These are phyloP conservation scores for Astatoreochromis straeleni DNA, from an alignment of 2,113 vertebrate genomes.

Conservation along the genomic window DNA sequence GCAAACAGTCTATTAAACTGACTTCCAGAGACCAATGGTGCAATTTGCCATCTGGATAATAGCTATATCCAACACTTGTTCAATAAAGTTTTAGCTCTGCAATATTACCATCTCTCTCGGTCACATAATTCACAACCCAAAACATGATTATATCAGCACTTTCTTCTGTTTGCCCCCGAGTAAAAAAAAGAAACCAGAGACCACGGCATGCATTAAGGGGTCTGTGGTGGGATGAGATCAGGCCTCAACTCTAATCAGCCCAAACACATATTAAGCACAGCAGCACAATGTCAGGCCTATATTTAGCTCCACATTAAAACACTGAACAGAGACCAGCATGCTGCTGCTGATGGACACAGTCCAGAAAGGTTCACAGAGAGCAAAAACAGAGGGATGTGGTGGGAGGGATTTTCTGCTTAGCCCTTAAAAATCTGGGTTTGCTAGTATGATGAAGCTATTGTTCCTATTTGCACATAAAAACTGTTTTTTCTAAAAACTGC, in stretches of 20 bases:
- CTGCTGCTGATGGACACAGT: conserved; percentile 23
- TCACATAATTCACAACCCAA: conserved; percentile 27
- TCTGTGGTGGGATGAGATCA: conserved; percentile 62
- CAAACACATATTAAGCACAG: conserved; percentile 47
- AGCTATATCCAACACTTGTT: not conserved
- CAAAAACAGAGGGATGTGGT: conserved; percentile 24
- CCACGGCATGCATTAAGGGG: conserved; percentile 32
- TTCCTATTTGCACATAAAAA: not conserved
- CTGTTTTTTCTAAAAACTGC: not conserved
- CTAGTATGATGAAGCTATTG: not conserved
- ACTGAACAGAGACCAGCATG: conserved; percentile 18
- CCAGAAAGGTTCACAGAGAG: conserved; percentile 37
- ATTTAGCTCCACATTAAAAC: conserved; percentile 61
- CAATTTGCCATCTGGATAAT: not conserved
- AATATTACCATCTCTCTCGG: conserved; percentile 11
- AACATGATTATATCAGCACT: conserved; percentile 59
- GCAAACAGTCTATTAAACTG: not conserved
- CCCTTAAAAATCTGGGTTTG: not conserved
- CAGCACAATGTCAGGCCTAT: conserved; percentile 53
- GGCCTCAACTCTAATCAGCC: conserved; percentile 41
- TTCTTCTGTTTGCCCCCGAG: conserved; percentile 22
- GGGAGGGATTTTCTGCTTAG: conserved; percentile 40
- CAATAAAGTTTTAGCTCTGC: conserved; percentile 19
- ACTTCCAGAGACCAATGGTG: not conserved
- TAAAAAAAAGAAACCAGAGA: conserved; percentile 49